Base-by-base conservation (phyloP, 37 sponge, comb jelly and placozoan species). In the Spongilla lacustris region DNA sequence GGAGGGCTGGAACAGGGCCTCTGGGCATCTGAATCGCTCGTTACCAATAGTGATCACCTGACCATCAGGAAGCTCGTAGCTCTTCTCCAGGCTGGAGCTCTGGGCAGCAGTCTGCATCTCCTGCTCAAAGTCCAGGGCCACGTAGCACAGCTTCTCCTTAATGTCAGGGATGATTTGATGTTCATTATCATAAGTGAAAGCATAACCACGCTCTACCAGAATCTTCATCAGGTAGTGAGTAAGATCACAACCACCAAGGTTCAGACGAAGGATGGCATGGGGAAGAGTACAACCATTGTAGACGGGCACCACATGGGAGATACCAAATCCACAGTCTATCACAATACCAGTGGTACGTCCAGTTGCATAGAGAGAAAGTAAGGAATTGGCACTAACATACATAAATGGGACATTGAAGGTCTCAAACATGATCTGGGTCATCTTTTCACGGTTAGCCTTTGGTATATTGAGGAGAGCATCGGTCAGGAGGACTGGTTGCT, bases 341-440 rank as follows among this genome's bases (percentile, higher is more conserved):
- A 99, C 97, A 93, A 99, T 99, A 83, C 99, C 99, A 73, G 97
- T 99, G 90, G 96, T 97, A 83, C 97, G 96, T 23, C 99, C 97
- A 82, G 97, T 95, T 69, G 99, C 97, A 90, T 99, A 99, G 86
- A 99, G 94, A 27, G 99, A 99, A 74, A 99, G 93, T 68, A 99
- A 96, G 75, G 97, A 96, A 90, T 97, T 97, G 96, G 95, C 95
- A 84, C 96, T 96, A 30, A 99, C 96, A 81, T 97, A 97, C 98
- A 99, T 97, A 69, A 97, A 97, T 68, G 99, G 99, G 50, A 92
- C 92, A 91, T 99, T 97, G 98, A 99, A 99, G 84, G 98, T 95
- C 93, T 99, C 99, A 88, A 99, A 99, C 99, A 99, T 99, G 98
- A 99, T 99, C 89, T 99, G 99, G 78, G 99, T 99, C 99, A 99